These are phyloP conservation scores for Actias luna DNA, from an alignment of 2,888 invertebrate species.

Conservation along the genomic window DNA sequence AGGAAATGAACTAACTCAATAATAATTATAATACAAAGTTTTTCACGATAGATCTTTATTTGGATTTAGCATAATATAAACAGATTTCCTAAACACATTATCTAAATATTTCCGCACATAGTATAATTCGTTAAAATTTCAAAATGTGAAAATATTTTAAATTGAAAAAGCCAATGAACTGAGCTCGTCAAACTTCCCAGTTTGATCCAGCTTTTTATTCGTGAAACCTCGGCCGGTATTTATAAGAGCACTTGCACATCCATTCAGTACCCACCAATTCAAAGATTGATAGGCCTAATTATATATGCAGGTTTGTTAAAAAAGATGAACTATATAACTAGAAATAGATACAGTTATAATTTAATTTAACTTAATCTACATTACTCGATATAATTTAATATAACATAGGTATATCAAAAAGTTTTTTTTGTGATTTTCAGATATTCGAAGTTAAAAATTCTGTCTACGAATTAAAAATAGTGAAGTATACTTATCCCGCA, in stretches of 20 bases:
- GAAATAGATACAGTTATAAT: background rate
- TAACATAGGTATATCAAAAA: background rate
- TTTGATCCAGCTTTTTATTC: slow-evolving; percentile 30
- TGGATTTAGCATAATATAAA: background rate
- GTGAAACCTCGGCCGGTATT: slow-evolving; percentile 32
- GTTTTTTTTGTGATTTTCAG: background rate
- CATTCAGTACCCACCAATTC: slow-evolving; percentile 10
- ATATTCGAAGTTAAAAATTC: background rate
- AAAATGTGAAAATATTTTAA: slow-evolving; percentile 37
- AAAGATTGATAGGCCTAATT: background rate
- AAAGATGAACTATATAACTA: background rate
- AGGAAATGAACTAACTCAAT: too few species aligned
- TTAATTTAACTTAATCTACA: background rate
- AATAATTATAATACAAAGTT: too few species aligned
- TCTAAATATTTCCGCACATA: background rate
- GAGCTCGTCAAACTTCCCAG: slow-evolving; percentile 31
- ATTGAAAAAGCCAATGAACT: slow-evolving; percentile 41
- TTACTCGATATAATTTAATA: background rate
- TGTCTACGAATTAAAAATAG: too few species aligned
- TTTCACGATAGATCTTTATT: too few species aligned
- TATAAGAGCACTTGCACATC: slow-evolving; percentile 28
- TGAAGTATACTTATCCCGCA: too few species aligned
- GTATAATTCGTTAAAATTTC: background rate
- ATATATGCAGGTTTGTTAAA: background rate
- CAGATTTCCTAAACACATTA: background rate